phyloP scores from a whole-genome alignment of 2,113 vertebrate genomes.

The Xiphias gladius region DNA sequence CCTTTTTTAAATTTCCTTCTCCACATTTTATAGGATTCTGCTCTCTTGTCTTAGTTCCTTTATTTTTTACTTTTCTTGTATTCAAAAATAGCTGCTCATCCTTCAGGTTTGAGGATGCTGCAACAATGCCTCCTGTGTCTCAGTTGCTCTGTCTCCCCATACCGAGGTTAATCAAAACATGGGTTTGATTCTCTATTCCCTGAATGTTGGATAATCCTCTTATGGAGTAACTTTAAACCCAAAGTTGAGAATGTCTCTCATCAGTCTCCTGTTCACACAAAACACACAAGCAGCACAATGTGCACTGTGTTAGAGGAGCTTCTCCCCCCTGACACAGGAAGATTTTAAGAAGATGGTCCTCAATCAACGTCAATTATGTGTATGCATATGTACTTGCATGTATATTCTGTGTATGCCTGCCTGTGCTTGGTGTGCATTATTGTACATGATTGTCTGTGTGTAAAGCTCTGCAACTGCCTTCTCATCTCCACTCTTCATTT shows the following conservation, averaged over 20 bases:
- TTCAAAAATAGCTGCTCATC: conserved; percentile 25
- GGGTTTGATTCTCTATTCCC: conserved; percentile 57
- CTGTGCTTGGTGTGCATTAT: conserved; percentile 15
- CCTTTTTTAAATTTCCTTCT: not conserved
- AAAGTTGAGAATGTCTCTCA: conserved; percentile 55
- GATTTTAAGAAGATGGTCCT: conserved; percentile 49
- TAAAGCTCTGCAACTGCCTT: conserved; percentile 32
- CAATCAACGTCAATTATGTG: conserved; percentile 74
- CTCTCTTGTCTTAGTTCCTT: not conserved
- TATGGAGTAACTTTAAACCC: conserved; percentile 63
- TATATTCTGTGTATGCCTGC: not conserved
- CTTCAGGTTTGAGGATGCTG: conserved; percentile 42
- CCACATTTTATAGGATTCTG: not conserved
- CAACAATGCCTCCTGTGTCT: conserved; percentile 31
- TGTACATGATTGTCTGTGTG: conserved; percentile 13
- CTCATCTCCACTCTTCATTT: conserved; percentile 79
- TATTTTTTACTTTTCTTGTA: not conserved
- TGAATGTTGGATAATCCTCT: conserved; percentile 65
- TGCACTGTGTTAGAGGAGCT: not conserved
- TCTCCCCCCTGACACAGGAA: conserved; percentile 7
- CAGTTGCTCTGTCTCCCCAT: conserved; percentile 26
- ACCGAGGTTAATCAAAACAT: conserved; percentile 60
- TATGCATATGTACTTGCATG: conserved; percentile 16
- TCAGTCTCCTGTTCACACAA: conserved; percentile 47
- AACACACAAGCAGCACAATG: conserved; percentile 8